These are phyloP conservation scores for Boloria euphrosyne DNA, from an alignment of 2,888 invertebrate species.

Conservation along the genomic window DNA sequence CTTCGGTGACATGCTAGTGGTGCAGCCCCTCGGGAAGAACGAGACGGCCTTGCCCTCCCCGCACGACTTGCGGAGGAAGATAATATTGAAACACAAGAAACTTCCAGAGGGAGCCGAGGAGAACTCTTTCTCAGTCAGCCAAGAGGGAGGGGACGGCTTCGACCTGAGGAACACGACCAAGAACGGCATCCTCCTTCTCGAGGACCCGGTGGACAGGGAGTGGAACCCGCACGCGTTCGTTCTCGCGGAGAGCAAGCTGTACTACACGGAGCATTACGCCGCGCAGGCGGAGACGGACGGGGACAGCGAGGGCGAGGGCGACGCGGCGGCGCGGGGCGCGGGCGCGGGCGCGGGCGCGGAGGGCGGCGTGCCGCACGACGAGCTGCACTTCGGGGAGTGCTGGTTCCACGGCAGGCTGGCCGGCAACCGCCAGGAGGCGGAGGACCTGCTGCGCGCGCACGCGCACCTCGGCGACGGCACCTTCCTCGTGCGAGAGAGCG, in stretches of 20 bases:
- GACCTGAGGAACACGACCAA: constrained; percentile 92
- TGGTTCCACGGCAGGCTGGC: constrained; percentile 96
- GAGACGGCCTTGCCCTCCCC: constrained; percentile 93
- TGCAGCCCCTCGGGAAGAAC: constrained; percentile 89
- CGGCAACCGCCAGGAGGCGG: constrained; percentile 90
- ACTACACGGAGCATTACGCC: constrained; percentile 89
- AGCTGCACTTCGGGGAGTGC: constrained; percentile 94
- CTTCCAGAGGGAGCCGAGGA: constrained; percentile 94
- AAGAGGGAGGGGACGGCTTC: constrained; percentile 86
- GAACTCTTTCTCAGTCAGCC: constrained; percentile 79
- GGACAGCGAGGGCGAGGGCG: constrained; percentile 83
- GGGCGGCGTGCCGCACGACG: constrained; percentile 89
- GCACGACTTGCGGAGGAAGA: constrained; percentile 87
- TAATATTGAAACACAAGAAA: constrained; percentile 95
- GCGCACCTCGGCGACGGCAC: constrained; percentile 94
- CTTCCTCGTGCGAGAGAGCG: constrained; percentile 95
- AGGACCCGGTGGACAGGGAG: constrained; percentile 93
- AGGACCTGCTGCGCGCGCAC: constrained; percentile 88
- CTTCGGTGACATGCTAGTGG: constrained; percentile 92
- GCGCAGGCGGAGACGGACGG: constrained; percentile 78
- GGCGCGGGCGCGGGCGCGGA: constrained; percentile 54
- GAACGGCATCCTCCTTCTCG: constrained; percentile 93
- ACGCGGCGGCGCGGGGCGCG: constrained; percentile 83
- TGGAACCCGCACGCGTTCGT: constrained; percentile 98
- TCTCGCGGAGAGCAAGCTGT: constrained; percentile 92